Conservation (phyloP, 2,113 vertebrate species). For the Gopherus evgoodei region DNA sequence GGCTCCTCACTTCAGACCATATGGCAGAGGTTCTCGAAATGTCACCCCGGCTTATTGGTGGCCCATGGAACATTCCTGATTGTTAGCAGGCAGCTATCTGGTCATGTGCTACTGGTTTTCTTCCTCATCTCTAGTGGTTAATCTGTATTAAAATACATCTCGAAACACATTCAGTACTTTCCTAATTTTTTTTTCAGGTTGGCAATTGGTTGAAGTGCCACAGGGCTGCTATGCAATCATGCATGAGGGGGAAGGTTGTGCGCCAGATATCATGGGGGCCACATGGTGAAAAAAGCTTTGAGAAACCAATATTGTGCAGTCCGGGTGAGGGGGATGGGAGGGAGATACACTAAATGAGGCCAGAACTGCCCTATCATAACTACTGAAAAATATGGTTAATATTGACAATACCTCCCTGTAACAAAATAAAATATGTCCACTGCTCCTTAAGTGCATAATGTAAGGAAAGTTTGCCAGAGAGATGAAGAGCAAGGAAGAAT, state of each 20-base stretch:
- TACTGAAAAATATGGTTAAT: neutral
- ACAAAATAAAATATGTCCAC: neutral
- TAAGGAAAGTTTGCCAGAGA: neutral
- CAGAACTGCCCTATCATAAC: neutral
- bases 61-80: neutral
- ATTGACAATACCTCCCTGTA: neutral
- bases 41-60: neutral
- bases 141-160: neutral
- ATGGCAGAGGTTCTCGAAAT: neutral
- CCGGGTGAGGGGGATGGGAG: neutral
- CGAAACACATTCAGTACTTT: neutral
- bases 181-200: neutral
- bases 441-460: neutral
- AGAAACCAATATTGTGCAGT: neutral
- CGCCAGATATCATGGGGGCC: neutral
- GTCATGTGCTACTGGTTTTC: neutral
- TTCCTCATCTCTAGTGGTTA: neutral
- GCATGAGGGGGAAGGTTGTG: neutral
- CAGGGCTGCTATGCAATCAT: neutral
- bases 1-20: neutral
- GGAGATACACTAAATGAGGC: neutral
- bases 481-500: accelerated
- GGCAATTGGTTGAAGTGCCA: neutral
- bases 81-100: neutral
- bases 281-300: neutral